Evolutionary conservation across 2,888 invertebrate species (phyloP), one percentile per base, ranked within the genome.

Genomic region (Ophion ellenae): DNA sequence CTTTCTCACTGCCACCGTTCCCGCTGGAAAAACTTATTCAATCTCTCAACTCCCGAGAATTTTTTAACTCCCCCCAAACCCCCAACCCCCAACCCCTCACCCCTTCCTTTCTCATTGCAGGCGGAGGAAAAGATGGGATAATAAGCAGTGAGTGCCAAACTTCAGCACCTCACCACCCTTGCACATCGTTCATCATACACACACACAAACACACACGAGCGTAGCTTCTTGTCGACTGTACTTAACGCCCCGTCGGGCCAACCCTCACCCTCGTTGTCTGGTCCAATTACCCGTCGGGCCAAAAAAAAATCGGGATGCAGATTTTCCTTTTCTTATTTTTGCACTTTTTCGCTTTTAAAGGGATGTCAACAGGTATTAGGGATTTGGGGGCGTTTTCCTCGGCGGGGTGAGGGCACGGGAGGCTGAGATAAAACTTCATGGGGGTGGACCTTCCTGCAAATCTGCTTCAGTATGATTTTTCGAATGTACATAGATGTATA

Each of bases 1-100:
- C 74, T 74, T 63, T 67, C 67, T 59, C 59, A 59, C 81, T 66
- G 32, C 57, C 64, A 74, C 59, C 81, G 74, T 81, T 74, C 74
- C 66, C 67, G 74, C 67, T 74, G 17, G 67, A 59, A 81, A 53
- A 81, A 81, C 81, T 81, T 81, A 81, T 81, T 81, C 81, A 81
- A 81, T 81, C 81, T 81, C 81, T 81, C 81, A 67, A 78, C 83
- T 77, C 57, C 28, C 40, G 59, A 53, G 57, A 67, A 64, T 63
- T 69, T 71, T 71, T 77, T 66, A 73, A 32, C 59, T n/a, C 57
- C 45, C 61, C 61, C 53, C 61, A 9, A 20, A 11, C 71, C 45
- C 47, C 24, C 5, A 14, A 3, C 3, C 36, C 47, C 40, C n/a
- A 6, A 36, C 36, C 47, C 24, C n/a, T 6, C 57, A 10, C 36